Percentiles rank a stretch among this genome's conserved stretches.
phyloP scores from a whole-genome alignment of 2,888 invertebrate species.

The Thyatira batis region DNA sequence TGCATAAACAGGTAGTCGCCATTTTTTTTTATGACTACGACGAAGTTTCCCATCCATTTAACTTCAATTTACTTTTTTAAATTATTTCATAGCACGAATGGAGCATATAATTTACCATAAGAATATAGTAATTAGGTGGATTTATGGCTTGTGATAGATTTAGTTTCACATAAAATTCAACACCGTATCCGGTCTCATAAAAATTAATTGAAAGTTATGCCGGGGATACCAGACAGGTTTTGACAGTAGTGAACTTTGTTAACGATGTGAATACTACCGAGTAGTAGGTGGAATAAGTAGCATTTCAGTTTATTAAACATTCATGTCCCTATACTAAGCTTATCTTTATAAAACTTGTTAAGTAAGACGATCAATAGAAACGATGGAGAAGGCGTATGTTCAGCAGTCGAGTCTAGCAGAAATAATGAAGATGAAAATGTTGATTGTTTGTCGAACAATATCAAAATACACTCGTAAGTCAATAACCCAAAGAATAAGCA shows the following conservation, averaged over 20 bases:
- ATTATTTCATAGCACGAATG: slow-evolving; percentile 9
- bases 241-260: neutral
- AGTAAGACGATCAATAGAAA: too few relatives aligned
- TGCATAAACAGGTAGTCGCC: too few relatives aligned
- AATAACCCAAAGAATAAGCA: slow-evolving; percentile 24
- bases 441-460: neutral
- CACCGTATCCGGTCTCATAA: slow-evolving; percentile 1
- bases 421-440: slow-evolving; percentile 22
- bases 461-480: slow-evolving; percentile 4
- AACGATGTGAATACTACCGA: neutral
- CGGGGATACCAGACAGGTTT: neutral
- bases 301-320: neutral
- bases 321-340: too few relatives aligned
- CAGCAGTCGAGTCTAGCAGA: too few relatives aligned
- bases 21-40: neutral
- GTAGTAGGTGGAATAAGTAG: neutral
- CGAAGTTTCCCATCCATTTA: neutral
- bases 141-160: slow-evolving; percentile 2
- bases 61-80: neutral
- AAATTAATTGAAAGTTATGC: neutral
- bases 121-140: slow-evolving; percentile 23
- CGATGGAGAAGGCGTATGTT: too few relatives aligned
- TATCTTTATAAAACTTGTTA: too few relatives aligned
- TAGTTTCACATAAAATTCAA: neutral
- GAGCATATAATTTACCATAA: slow-evolving; percentile 24